Percentiles rank a stretch among this genome's conserved stretches.
Conservation (phyloP, 1,140 invertebrate genomes). For the Aphaenogaster floridana region DNA sequence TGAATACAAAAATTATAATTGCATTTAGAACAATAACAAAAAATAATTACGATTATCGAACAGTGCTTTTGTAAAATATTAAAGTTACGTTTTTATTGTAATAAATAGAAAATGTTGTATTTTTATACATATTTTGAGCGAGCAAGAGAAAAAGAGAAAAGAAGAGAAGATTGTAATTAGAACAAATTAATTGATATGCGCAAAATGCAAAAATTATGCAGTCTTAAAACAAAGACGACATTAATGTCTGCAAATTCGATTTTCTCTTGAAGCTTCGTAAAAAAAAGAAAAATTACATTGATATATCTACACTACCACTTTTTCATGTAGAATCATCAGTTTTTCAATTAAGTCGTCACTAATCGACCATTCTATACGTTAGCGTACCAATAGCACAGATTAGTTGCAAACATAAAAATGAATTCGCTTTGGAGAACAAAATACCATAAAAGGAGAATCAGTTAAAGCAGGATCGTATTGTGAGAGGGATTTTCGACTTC, state of each 20-base stretch:
- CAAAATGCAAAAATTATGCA: background rate
- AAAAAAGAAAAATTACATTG: background rate
- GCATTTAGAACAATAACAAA: background rate
- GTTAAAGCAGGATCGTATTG: constrained; percentile 18
- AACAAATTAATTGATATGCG: background rate
- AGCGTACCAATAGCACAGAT: background rate
- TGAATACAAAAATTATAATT: background rate
- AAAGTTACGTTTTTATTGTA: background rate
- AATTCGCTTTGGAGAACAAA: constrained; percentile 19
- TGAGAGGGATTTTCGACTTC: constrained; percentile 8
- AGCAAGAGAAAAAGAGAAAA: background rate
- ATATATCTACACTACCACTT: background rate
- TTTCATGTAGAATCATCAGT: background rate
- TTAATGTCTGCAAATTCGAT: background rate
- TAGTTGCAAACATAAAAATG: constrained; percentile 23
- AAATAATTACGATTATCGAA: background rate
- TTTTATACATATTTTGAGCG: no score
- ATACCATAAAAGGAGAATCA: constrained; percentile 4
- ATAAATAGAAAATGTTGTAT: background rate
- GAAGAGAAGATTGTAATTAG: background rate
- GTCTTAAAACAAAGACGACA: background rate
- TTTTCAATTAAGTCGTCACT: background rate
- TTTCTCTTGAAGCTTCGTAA: background rate
- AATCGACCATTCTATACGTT: background rate
- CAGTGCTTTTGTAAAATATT: background rate